Percentiles rank a stretch among this genome's conserved stretches.
These are phyloP conservation scores for Cacoxenus indagator DNA, from an alignment of 2,888 invertebrate species.

Conservation along the genomic window DNA sequence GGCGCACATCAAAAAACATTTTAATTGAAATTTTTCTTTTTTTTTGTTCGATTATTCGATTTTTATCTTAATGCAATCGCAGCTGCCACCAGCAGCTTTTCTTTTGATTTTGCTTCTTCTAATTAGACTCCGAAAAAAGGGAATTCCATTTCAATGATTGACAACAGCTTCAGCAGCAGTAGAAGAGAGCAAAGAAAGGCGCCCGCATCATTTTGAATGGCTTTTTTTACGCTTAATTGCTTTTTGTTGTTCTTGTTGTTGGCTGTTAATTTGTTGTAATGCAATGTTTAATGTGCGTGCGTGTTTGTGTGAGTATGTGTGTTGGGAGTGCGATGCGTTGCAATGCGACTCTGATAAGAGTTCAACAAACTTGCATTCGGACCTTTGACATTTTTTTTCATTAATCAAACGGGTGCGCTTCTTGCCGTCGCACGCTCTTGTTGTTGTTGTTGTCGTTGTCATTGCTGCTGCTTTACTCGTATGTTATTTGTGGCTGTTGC, in stretches of 20 bases:
- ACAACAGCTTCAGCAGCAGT: background rate
- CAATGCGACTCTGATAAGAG: conserved; percentile 36
- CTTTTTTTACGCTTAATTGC: conserved; percentile 7
- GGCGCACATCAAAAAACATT: conserved; percentile 8
- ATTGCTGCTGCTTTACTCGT: conserved; percentile 12
- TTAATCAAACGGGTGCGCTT: conserved; percentile 46
- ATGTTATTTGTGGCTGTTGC: background rate
- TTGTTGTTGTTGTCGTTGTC: background rate
- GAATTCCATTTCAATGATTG: conserved; percentile 18
- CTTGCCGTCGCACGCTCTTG: conserved; percentile 30
- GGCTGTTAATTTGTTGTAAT: conserved; percentile 10
- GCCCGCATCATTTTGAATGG: conserved; percentile 1
- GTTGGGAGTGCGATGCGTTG: background rate
- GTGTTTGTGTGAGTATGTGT: no score
- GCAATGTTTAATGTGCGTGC: conserved; percentile 15
- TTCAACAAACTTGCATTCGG: conserved; percentile 54
- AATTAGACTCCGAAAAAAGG: conserved; percentile 14
- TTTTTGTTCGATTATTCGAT: background rate
- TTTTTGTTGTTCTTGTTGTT: background rate
- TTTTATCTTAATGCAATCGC: conserved; percentile 10
- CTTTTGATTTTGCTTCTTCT: background rate
- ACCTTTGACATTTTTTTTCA: conserved; percentile 59
- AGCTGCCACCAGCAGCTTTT: conserved; percentile 10
- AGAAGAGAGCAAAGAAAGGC: background rate
- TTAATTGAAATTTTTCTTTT: conserved; percentile 13